Base-by-base conservation (phyloP, 1,140 invertebrate species). In the Drosophila repletoides region DNA sequence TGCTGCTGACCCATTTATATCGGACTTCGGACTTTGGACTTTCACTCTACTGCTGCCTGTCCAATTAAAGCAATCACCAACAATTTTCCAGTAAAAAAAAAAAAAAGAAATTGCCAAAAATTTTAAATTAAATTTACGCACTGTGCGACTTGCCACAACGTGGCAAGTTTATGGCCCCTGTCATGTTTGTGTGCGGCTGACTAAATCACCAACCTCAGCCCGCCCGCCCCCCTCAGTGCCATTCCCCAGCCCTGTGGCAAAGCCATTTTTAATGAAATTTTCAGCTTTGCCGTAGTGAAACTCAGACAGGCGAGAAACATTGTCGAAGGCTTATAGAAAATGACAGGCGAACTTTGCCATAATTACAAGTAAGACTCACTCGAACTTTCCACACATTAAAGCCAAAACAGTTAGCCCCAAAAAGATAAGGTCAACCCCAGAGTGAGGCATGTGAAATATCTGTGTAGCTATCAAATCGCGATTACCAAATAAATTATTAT, bases 191-290 rank as follows among this genome's bases (percentile, higher is more conserved):
- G 33, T 51, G 56, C 38, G 58, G 52, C 45, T 72, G 73, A 59
- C 68, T 67, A 33, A 14, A 59, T 34, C 45, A 38, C 29, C 36
- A 29, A 24, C 36, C 3, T 22, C 19, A 43, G 40, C 9, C 1
- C 10, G 14, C 22, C n/a, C 17, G n/a, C 9, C 1, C 10, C 15
- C 22, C n/a, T n/a, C 3, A 10, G 9, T n/a, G 19, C 17, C 7
- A 40, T 9, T 46, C 24, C 4, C 5, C 15, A 24, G 7, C 12
- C 51, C 51, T 33, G 29, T 31, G 38, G 33, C 56, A 65, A 81
- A 81, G 65, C 45, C 55, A 56, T 65, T 81, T 80, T 83, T 72
- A 81, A 81, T 76, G 68, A 77, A 84, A 83, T 72, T 83, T 81
- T 65, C 63, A 53, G 70, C 70, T 73, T 79, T 73, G 69, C 65